Conservation (phyloP, 2,888 invertebrate genomes). For the Cephus spinipes region DNA sequence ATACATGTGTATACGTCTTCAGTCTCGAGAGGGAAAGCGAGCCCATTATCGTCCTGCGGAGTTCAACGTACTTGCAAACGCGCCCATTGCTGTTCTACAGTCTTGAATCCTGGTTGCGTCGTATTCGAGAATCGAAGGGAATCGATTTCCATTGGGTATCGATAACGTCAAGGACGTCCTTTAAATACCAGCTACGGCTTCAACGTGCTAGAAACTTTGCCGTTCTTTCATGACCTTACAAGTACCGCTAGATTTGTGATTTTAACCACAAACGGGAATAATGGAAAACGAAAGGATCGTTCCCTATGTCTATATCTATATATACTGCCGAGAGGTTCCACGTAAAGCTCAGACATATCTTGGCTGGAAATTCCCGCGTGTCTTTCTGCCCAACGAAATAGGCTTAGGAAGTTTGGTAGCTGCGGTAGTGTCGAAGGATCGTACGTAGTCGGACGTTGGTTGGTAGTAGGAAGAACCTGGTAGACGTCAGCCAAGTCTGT, state of each 20-base stretch:
- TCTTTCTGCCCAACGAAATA: neutral
- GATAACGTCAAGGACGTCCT: neutral
- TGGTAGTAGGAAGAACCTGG: neutral
- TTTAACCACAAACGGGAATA: neutral
- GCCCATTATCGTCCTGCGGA: constrained; percentile 1
- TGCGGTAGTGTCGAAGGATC: neutral
- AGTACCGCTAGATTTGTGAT: neutral
- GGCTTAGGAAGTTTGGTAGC: neutral
- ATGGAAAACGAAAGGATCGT: neutral
- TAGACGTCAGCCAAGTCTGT: neutral
- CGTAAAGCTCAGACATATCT: neutral
- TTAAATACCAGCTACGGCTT: neutral
- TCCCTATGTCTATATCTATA: neutral
- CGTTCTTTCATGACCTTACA: neutral
- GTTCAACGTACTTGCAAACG: constrained; percentile 4
- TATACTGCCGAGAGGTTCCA: neutral
- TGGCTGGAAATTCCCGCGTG: neutral
- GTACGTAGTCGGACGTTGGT: neutral
- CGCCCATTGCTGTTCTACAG: neutral
- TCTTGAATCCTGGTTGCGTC: neutral
- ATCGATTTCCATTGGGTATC: neutral
- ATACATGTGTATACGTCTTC: neutral
- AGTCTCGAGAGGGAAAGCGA: constrained; percentile 4
- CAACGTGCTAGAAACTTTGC: neutral
- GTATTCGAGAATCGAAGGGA: neutral